Evolutionary conservation across 2,888 invertebrate genomes (phyloP).

Genomic region (Tenthredo distinguenda): DNA sequence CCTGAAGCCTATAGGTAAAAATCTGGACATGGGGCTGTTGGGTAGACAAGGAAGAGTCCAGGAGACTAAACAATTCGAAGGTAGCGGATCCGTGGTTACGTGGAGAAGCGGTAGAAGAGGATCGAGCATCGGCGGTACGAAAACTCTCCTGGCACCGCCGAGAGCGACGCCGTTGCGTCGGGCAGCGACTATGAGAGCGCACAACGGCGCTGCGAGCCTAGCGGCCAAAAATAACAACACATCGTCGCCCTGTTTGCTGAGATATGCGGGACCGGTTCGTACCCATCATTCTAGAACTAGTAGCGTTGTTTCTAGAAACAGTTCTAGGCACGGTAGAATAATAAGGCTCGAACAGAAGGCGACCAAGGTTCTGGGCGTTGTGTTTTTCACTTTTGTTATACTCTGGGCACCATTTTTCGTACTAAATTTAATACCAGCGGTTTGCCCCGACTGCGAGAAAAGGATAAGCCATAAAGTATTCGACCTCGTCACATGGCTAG

Average conservation of each 20-base stretch:
- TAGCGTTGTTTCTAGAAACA: conserved; percentile 90
- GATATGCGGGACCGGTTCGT: conserved; percentile 81
- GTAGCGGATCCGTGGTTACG: conserved; percentile 82
- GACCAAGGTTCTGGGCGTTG: conserved; percentile 96
- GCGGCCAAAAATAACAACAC: conserved; percentile 77
- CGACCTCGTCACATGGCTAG: conserved; percentile 94
- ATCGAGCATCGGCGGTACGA: conserved; percentile 86
- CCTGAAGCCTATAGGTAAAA: conserved; percentile 72
- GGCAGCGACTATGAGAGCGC: conserved; percentile 83
- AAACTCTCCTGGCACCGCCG: conserved; percentile 71
- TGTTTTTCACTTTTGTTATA: conserved; percentile 96
- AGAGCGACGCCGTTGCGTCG: conserved; percentile 80
- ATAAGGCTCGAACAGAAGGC: conserved; percentile 96
- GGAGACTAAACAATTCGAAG: conserved; percentile 75
- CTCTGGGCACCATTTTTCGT: conserved; percentile 98
- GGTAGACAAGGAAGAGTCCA: conserved; percentile 76
- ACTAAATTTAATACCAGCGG: conserved; percentile 90
- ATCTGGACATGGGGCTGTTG: conserved; percentile 59
- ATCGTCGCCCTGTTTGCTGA: conserved; percentile 81
- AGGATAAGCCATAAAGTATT: conserved; percentile 89
- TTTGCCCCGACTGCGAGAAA: conserved; percentile 90
- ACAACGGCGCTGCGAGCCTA: conserved; percentile 74
- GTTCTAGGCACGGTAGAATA: conserved; percentile 90
- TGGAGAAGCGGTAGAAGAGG: conserved; percentile 86
- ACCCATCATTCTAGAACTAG: conserved; percentile 90